phyloP scores from a whole-genome alignment of 30 jellyfish, hydroid and myxozoan species.

The Catostylus mosaicus region DNA sequence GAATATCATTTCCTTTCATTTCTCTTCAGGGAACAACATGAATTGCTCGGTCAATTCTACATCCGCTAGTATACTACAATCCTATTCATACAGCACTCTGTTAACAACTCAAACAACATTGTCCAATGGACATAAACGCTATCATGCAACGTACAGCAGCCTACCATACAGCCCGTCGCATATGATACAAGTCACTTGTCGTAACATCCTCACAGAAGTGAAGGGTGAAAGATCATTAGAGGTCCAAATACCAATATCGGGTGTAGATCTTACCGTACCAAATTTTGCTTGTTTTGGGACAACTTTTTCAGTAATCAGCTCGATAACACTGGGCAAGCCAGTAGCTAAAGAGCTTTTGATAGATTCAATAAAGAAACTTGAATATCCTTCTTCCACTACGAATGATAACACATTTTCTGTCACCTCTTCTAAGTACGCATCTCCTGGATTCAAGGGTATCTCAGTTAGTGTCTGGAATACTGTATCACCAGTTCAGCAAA shows the following conservation, averaged over 20 bases:
- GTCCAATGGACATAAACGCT: slow-evolving; percentile 12
- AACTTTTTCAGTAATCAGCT: background rate
- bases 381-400: background rate
- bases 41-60: slow-evolving; percentile 33
- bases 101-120: background rate
- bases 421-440: background rate
- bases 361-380: background rate
- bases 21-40: slow-evolving; percentile 27
- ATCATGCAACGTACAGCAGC: background rate
- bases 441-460: slow-evolving; percentile 11
- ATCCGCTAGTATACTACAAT: slow-evolving; percentile 25
- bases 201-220: slow-evolving; percentile 13
- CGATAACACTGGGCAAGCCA: slow-evolving; percentile 29
- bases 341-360: slow-evolving; percentile 23
- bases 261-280: slow-evolving; percentile 1
- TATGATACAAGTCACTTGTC: slow-evolving; percentile 18
- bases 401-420: slow-evolving; percentile 24
- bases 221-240: background rate
- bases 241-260: slow-evolving; percentile 7
- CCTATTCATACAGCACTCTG: slow-evolving; percentile 5
- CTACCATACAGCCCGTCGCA: slow-evolving; percentile 10
- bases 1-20: background rate
- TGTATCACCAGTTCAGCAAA: background rate
- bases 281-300: slow-evolving; percentile 18
- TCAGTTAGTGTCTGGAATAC: slow-evolving; percentile 21